A percentile compares a stretch with the other conserved stretches of the same genome.
Evolutionary conservation across 2,888 invertebrate species (phyloP).

Genomic region (Stictocephala bisonia): DNA sequence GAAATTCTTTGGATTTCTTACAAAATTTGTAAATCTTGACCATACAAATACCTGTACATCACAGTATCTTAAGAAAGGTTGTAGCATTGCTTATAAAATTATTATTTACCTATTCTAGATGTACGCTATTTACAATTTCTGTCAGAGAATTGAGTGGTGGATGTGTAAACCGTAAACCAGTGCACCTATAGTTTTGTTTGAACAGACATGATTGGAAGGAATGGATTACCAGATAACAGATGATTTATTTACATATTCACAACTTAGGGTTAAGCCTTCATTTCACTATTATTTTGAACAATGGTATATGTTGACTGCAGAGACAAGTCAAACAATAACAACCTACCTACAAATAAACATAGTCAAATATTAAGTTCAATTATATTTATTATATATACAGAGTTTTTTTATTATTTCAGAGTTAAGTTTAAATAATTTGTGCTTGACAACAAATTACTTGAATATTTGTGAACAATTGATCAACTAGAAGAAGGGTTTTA

Average conservation of each 20-base stretch:
- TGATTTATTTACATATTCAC: constrained; percentile 33
- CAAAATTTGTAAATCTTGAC: constrained; percentile 37
- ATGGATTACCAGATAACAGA: constrained; percentile 17
- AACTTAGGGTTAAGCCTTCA: not conserved
- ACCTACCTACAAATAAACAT: not conserved
- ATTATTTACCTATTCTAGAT: constrained; percentile 35
- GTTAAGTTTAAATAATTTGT: too few relatives aligned
- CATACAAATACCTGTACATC: constrained; percentile 41
- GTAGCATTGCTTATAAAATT: constrained; percentile 42
- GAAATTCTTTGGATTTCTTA: constrained; percentile 35
- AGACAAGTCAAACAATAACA: not conserved
- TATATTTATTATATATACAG: too few relatives aligned
- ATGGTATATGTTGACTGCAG: not conserved
- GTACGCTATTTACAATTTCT: constrained; percentile 13
- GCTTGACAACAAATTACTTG: too few relatives aligned
- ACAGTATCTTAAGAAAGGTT: constrained; percentile 41
- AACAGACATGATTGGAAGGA: constrained; percentile 8
- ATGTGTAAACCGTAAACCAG: too few relatives aligned
- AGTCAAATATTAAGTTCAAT: too few relatives aligned
- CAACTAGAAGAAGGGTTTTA: too few relatives aligned
- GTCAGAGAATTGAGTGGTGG: not conserved
- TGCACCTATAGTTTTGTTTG: too few relatives aligned
- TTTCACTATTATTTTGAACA: constrained; percentile 12
- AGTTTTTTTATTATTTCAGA: too few relatives aligned
- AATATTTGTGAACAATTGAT: too few relatives aligned